Evolutionary conservation across 2,797 vertebrate species (phyloP), one percentile per base, ranked within the genome.

Genomic region (Philypnodon macrostomus): DNA sequence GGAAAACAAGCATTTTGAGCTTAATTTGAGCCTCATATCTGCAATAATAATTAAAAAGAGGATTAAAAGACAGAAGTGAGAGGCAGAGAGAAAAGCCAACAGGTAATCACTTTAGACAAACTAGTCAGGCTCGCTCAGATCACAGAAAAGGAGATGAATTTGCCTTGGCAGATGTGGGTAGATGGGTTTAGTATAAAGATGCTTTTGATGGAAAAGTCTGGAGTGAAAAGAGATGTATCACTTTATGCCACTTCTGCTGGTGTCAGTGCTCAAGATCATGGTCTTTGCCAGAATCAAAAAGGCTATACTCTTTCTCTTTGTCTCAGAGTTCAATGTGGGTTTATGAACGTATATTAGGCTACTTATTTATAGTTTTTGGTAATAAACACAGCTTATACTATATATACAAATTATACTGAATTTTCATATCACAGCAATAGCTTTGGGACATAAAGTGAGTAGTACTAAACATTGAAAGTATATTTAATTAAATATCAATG

Each of bases 1-100:
- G 92, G 92, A 94, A 95, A 94, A 93, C 94, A 94, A 93, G 93
- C 93, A 93, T 95, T 94, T 93, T 93, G 91, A 91, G 93, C 92
- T 93, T 83, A 85, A 83, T 88, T 86, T 88, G 82, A 87, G 84
- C 79, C 85, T 87, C 87, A 80, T 87, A 88, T 86, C 85, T 87
- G 87, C 83, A 87, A 87, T 87, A 88, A 87, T 87, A 87, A 88
- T 88, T 88, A 88, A 87, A 85, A 88, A 87, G 80, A 83, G 84
- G 85, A 87, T 88, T 87, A 83, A 86, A 86, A 84, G 85, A 85
- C 83, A 88, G 79, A 81, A 85, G 83, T 86, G 84, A 83, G 76
- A 77, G 57, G 64, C 66, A 85, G 80, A 73, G 23, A 6, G 62
- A 65, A 64, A 77, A 85, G 82, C 84, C 81, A 87, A 88, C 84